Percentiles rank a stretch among this genome's conserved stretches.
Conservation (phyloP, 2,888 invertebrate species). For the Drosophila neonasuta region DNA sequence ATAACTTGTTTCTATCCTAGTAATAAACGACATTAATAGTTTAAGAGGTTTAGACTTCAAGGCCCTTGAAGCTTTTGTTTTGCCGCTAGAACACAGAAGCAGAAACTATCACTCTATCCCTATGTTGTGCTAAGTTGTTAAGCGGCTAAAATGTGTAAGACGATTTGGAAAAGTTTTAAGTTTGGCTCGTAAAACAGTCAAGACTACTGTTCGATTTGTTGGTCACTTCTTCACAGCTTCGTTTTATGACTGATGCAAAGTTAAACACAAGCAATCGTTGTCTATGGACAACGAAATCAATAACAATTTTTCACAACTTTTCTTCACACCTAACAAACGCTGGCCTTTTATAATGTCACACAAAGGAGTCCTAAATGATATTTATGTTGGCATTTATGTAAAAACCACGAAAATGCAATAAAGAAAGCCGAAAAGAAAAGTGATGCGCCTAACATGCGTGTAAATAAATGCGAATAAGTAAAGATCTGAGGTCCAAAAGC, state of each 20-base stretch:
- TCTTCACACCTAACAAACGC: constrained; percentile 55
- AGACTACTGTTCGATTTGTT: constrained; percentile 39
- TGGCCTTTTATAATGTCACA: constrained; percentile 53
- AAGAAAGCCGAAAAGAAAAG: constrained; percentile 45
- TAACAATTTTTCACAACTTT: constrained; percentile 72
- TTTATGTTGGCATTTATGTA: constrained; percentile 72
- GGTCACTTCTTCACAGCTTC: constrained; percentile 23
- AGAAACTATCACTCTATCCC: not conserved
- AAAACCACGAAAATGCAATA: constrained; percentile 56
- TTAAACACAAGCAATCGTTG: constrained; percentile 29
- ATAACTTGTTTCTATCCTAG: not conserved
- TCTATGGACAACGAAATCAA: constrained; percentile 60
- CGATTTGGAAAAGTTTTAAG: constrained; percentile 27
- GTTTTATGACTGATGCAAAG: constrained; percentile 38
- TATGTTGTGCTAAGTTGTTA: constrained; percentile 35
- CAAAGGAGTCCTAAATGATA: constrained; percentile 69
- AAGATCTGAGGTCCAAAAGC: constrained; percentile 15
- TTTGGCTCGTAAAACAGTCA: constrained; percentile 34
- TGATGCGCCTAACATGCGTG: constrained; percentile 65
- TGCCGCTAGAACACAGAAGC: not conserved
- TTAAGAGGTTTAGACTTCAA: not conserved
- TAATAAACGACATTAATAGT: not conserved
- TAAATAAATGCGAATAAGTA: constrained; percentile 73
- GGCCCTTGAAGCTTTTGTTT: not conserved
- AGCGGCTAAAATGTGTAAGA: constrained; percentile 34